Base-by-base conservation (phyloP, 2,888 invertebrate species). In the Zele albiditarsus region DNA sequence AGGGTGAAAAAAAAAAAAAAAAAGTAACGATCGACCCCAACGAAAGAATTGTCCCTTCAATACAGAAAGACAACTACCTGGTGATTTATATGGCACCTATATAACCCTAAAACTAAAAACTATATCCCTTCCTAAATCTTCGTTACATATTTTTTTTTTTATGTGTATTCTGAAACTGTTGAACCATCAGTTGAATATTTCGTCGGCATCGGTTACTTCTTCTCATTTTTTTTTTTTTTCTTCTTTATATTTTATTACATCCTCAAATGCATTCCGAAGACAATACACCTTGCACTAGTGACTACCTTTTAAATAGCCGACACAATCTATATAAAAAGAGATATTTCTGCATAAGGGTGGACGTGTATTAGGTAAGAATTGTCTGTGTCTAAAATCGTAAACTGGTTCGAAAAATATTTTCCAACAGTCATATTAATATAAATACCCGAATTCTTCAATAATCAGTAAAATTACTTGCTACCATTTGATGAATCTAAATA, bases 81-180 rank as follows among this genome's bases (percentile, higher is more conserved):
- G 73, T 63, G 73, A 53, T 78, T 83, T 84, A 83, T 84, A 84
- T 84, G 84, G 81, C 82, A 81, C 80, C 82, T 79, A 46, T 46
- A 53, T 53, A 83, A 84, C 83, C 82, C 84, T 82, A 82, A 82
- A 79, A 78, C 71, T 77, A 76, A 53, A 53, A 53, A 53, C 53
- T 53, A 20, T 46, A 46, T 53, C 69, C 71, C 75, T 77, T 76
- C 70, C 77, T 65, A 20, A 73, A 72, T 77, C 74, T 70, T 74
- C n/a, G 31, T 28, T 62, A 31, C 62, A 31, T 53, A 46, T 66
- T 66, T 42, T 66, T 28, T 49, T 73, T 75, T 75, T 76, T 75
- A 77, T 79, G 63, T 74, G 72, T 73, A 70, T 74, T 33, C 63
- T 20, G 10, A 33, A 20, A 63, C n/a, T 6, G 20, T 53, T 20